Evolutionary conservation across 2,113 vertebrate species (phyloP).

Genomic region (Orientallactaga bullata): DNA sequence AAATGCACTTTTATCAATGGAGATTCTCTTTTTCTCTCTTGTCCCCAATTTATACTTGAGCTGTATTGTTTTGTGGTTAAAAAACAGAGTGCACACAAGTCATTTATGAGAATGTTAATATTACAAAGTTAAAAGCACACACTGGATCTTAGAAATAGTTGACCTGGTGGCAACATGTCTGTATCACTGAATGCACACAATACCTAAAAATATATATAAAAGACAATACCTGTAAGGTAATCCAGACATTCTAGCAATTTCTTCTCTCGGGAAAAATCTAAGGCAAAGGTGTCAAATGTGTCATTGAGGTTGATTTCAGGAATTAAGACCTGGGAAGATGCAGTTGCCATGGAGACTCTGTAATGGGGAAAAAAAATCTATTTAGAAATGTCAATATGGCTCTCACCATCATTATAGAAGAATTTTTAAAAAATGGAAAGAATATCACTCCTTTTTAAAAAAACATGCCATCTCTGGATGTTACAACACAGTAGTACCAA

Average conservation of each 20-base stretch:
- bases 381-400: slow-evolving; percentile 64
- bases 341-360: slow-evolving; percentile 98
- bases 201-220: neutral
- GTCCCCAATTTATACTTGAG: neutral
- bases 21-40: neutral
- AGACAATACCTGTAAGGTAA: slow-evolving; percentile 96
- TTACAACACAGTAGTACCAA: slow-evolving; percentile 10
- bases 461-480: neutral
- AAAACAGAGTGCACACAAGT: neutral
- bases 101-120: neutral
- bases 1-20: neutral
- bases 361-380: slow-evolving; percentile 81
- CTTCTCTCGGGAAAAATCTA: slow-evolving; percentile 98
- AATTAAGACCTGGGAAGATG: slow-evolving; percentile 97
- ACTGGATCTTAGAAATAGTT: slow-evolving; percentile 5
- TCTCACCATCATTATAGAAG: slow-evolving; percentile 40
- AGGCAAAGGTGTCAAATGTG: slow-evolving; percentile 96
- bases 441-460: neutral
- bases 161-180: slow-evolving; percentile 17
- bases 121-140: slow-evolving; percentile 3
- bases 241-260: slow-evolving; percentile 98
- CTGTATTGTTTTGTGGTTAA: neutral
- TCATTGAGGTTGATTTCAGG: slow-evolving; percentile 99
- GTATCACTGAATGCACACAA: neutral
- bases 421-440: slow-evolving; percentile 5